Percentiles rank a stretch among this genome's conserved stretches.
phyloP scores from a whole-genome alignment of 2,797 vertebrate species.

The Sphenodon punctatus region DNA sequence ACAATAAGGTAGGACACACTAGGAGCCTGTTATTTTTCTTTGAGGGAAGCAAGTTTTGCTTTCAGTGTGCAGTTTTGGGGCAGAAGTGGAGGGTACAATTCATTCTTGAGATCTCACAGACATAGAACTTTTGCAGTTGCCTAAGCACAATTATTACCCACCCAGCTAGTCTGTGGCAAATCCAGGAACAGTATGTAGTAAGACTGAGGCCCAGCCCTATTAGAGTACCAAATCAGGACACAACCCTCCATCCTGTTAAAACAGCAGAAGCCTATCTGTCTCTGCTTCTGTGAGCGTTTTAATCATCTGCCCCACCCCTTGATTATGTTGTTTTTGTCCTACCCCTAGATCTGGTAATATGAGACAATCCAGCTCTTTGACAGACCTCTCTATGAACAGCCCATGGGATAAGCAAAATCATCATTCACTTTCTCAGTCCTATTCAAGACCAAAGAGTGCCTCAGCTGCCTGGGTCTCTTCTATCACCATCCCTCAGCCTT shows the following conservation, averaged over 20 bases:
- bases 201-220: not conserved
- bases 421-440: constrained; percentile 39
- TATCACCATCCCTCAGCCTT: constrained; percentile 75
- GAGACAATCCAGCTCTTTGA: constrained; percentile 75
- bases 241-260: not conserved
- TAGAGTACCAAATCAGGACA: not conserved
- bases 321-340: constrained; percentile 37
- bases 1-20: constrained; percentile 64
- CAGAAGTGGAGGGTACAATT: not conserved
- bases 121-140: not conserved
- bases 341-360: constrained; percentile 62
- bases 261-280: too few relatives aligned
- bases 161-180: too few relatives aligned
- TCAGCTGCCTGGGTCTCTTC: constrained; percentile 67
- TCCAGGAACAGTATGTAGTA: not conserved
- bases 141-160: not conserved
- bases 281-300: not conserved
- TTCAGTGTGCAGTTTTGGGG: not conserved
- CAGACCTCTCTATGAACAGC: constrained; percentile 63
- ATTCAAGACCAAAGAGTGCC: constrained; percentile 62
- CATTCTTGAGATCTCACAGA: not conserved
- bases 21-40: not conserved
- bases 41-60: not conserved
- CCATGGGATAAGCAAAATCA: constrained; percentile 49
- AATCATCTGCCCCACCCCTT: constrained; percentile 20